Conservation (phyloP, 2,888 invertebrate genomes). For the Gryllus longicercus region DNA sequence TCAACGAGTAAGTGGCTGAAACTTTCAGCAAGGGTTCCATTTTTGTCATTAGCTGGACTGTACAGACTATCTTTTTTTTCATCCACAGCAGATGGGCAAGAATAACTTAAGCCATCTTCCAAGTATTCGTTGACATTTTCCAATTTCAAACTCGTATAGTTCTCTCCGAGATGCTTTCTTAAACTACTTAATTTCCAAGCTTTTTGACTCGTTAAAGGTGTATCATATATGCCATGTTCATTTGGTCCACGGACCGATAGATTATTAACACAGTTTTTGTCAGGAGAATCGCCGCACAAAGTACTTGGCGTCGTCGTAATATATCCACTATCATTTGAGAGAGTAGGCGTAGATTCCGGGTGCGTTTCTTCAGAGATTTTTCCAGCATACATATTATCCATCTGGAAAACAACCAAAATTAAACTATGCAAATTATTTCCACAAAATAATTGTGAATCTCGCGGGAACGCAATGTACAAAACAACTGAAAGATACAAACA, state of each 20-base stretch:
- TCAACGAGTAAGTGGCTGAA: not conserved
- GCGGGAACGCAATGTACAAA: not conserved
- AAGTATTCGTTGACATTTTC: not conserved
- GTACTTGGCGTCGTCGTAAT: slow-evolving; percentile 19
- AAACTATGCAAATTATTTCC: too few relatives aligned
- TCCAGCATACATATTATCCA: not conserved
- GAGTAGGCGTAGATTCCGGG: not conserved
- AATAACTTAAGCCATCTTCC: not conserved
- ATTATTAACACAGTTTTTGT: not conserved
- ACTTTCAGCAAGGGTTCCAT: not conserved
- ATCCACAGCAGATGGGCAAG: not conserved
- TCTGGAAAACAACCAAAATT: not conserved
- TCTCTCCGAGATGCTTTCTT: not conserved
- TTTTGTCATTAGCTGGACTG: not conserved
- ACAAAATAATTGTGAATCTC: not conserved
- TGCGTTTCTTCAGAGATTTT: too few relatives aligned
- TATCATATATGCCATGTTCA: not conserved
- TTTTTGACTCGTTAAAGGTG: not conserved
- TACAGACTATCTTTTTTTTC: not conserved
- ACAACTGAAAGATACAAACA: not conserved
- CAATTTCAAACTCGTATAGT: not conserved
- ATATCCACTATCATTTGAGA: slow-evolving; percentile 27
- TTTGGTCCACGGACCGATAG: not conserved
- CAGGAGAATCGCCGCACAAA: not conserved
- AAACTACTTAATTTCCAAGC: not conserved